These are phyloP conservation scores for Urocynchramus pylzowi DNA, from an alignment of 2,113 vertebrate species.

Conservation along the genomic window DNA sequence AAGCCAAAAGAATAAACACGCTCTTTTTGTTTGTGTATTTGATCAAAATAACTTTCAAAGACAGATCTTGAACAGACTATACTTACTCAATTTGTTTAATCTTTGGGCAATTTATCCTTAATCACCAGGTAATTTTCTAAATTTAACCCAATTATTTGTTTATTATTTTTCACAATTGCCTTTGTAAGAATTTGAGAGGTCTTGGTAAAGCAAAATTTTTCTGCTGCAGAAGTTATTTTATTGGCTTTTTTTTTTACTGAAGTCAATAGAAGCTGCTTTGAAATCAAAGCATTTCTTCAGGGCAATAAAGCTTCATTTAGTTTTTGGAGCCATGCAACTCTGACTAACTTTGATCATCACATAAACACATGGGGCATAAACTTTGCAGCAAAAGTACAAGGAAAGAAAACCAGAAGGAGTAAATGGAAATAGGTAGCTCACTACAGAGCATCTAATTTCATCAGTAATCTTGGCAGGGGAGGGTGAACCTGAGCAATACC, in stretches of 20 bases:
- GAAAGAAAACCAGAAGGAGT: neutral
- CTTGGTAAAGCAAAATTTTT: neutral
- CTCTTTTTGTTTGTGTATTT: neutral
- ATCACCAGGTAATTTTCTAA: neutral
- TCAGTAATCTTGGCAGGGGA: neutral
- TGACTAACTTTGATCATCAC: neutral
- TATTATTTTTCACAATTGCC: slow-evolving; percentile 14
- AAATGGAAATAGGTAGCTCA: neutral
- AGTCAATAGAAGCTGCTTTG: neutral
- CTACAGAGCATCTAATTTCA: neutral
- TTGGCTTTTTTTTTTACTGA: neutral
- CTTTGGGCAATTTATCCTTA: neutral
- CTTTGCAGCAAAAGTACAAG: neutral
- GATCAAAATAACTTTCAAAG: neutral
- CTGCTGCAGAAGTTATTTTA: neutral
- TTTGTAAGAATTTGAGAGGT: neutral
- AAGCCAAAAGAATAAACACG: neutral
- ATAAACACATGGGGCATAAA: neutral
- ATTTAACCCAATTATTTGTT: neutral
- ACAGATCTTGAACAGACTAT: neutral
- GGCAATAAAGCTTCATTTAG: neutral
- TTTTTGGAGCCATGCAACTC: neutral
- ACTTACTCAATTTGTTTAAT: neutral
- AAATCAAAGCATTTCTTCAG: slow-evolving; percentile 14
- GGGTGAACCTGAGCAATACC: neutral